Conservation (phyloP, 2,888 invertebrate genomes). For the Pristionchus japonicus region DNA sequence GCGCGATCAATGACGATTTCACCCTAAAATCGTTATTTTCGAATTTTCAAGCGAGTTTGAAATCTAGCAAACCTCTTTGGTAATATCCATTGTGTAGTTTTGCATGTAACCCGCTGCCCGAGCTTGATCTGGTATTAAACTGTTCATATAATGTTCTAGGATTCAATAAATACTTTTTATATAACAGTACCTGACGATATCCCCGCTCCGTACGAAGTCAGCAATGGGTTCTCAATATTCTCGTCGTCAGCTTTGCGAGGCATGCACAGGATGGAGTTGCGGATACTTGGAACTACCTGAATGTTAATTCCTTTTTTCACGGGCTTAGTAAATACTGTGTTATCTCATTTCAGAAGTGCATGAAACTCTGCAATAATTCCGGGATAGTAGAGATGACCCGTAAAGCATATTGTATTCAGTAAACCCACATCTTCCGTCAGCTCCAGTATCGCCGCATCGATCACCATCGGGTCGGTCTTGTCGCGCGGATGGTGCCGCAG, state of each 20-base stretch:
- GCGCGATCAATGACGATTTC: not conserved
- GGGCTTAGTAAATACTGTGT: no score
- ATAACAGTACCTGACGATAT: not conserved
- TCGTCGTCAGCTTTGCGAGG: not conserved
- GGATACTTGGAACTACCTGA: not conserved
- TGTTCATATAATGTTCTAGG: not conserved
- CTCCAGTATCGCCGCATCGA: not conserved
- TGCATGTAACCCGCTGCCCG: not conserved
- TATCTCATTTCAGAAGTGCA: no score
- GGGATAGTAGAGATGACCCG: no score
- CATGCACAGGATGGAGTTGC: not conserved
- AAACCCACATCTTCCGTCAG: not conserved
- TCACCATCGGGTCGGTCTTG: not conserved
- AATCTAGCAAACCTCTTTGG: not conserved
- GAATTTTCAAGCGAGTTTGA: not conserved
- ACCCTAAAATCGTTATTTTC: not conserved
- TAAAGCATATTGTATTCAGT: not conserved
- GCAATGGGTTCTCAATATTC: not conserved
- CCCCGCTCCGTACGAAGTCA: not conserved
- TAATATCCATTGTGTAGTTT: not conserved
- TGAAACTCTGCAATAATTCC: no score
- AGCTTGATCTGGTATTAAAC: not conserved
- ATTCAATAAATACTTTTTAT: not conserved
- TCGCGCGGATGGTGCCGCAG: not conserved
- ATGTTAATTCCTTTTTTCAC: no score